Percentiles rank a stretch among this genome's conserved stretches.
Evolutionary conservation across 1,140 invertebrate species (phyloP).

Genomic region (Uloborus diversus): DNA sequence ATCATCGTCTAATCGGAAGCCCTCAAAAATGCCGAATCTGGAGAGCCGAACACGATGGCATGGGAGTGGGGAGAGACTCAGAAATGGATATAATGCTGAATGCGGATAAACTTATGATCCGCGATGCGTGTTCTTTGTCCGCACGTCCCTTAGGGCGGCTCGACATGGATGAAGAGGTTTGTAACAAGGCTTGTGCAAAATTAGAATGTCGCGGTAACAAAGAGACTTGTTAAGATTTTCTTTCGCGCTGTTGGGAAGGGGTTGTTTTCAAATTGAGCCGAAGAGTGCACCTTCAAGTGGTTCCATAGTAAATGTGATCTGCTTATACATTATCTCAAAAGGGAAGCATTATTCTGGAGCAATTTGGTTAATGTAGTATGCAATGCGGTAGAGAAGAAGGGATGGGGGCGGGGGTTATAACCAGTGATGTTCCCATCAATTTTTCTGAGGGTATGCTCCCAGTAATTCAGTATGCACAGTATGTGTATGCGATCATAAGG

Average conservation of each 20-base stretch:
- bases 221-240: constrained; percentile 20
- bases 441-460: too few relatives aligned
- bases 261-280: too few relatives aligned
- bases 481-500: too few relatives aligned
- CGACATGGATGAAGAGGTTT: constrained; percentile 38
- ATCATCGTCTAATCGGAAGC: constrained; percentile 18
- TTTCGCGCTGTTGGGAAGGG: constrained; percentile 14
- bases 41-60: not conserved
- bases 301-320: too few relatives aligned
- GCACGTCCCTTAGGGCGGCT: not conserved
- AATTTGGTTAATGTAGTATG: too few relatives aligned
- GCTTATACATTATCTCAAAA: too few relatives aligned
- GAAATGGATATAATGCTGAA: constrained; percentile 10
- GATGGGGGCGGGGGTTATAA: too few relatives aligned
- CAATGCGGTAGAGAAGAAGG: too few relatives aligned
- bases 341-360: too few relatives aligned
- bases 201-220: constrained; percentile 35
- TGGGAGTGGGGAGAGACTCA: constrained; percentile 1
- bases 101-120: constrained; percentile 30
- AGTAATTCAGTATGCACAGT: too few relatives aligned
- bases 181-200: constrained; percentile 36
- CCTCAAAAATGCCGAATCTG: constrained; percentile 30
- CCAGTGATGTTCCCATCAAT: too few relatives aligned
- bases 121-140: constrained; percentile 35
- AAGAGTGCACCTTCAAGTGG: too few relatives aligned